Evolutionary conservation across 2,888 invertebrate genomes (phyloP), one percentile per base, ranked within the genome.

Genomic region (Lymantria dispar): DNA sequence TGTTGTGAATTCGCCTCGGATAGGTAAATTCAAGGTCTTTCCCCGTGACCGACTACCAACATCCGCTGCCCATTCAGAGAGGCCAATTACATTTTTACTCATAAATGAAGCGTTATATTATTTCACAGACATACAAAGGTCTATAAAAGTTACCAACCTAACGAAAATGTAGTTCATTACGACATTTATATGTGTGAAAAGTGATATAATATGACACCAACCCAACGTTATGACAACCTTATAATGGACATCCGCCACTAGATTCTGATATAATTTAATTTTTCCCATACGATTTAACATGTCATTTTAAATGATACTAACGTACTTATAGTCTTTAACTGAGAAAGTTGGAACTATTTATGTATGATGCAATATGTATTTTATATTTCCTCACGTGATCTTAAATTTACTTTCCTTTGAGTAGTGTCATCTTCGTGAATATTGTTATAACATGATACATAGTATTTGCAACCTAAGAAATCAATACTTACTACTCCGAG

Each of bases 21-120:
- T 70, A 64, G 62, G 64, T 83, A 83, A 40, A 87, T 85, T 84
- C 88, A 89, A 89, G 88, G 89, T 63, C 73, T 62, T 70, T 60
- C 74, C 76, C 74, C 77, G 76, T 83, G 81, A 85, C 79, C 70
- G 73, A 14, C 5, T 40, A 40, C 14, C 9, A 70, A 71, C 79
- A 85, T 88, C 87, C 87, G 86, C 58, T 68, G 72, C 54, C 72
- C 70, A 78, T 82, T 83, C 72, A 77, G 66, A 62, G 60, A 43
- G 53, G 51, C 70, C 71, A 69, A 70, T 75, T 68, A 62, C 50
- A 54, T 57, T 62, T 57, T 54, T 54, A 58, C 43, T 50, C 43
- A 50, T 54, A 47, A 51, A 54, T 51, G 56, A 54, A 46, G 52
- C 42, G 47, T 47, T 51, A 47, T 41, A 45, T 45, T 45, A 22